Conservation (phyloP, 2,888 invertebrate genomes). For the Lasioglossum zephyrum region DNA sequence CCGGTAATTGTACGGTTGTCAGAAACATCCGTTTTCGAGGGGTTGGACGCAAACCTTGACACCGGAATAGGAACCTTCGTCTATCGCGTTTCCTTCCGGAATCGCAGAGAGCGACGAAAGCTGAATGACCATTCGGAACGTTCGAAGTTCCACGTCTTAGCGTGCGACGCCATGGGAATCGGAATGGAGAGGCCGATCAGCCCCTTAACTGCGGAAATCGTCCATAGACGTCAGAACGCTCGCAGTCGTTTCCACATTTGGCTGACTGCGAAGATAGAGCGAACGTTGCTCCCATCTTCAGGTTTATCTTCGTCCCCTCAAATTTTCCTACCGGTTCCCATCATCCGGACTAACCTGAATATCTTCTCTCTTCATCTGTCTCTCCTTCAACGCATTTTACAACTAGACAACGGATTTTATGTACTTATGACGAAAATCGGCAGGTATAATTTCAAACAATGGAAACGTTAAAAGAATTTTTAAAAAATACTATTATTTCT, state of each 20-base stretch:
- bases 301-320: background rate
- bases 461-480: too few species aligned
- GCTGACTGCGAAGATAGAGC: background rate
- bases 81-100: background rate
- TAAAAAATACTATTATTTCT: too few species aligned
- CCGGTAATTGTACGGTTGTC: background rate
- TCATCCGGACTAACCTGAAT: background rate
- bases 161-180: background rate
- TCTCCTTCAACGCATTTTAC: too few species aligned
- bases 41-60: background rate
- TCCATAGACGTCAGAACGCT: background rate
- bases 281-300: background rate
- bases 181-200: background rate
- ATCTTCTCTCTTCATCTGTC: background rate
- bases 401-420: too few species aligned
- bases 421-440: too few species aligned
- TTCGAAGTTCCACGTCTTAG: background rate
- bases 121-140: background rate
- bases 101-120: background rate
- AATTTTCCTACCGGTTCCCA: background rate
- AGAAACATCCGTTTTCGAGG: background rate
- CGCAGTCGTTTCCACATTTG: conserved; percentile 3
- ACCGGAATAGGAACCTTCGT: background rate
- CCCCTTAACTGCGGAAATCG: conserved; percentile 4
- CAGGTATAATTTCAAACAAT: too few species aligned